These are phyloP conservation scores for Sarcophaga subvicina DNA, from an alignment of 2,888 invertebrate genomes.

Conservation along the genomic window DNA sequence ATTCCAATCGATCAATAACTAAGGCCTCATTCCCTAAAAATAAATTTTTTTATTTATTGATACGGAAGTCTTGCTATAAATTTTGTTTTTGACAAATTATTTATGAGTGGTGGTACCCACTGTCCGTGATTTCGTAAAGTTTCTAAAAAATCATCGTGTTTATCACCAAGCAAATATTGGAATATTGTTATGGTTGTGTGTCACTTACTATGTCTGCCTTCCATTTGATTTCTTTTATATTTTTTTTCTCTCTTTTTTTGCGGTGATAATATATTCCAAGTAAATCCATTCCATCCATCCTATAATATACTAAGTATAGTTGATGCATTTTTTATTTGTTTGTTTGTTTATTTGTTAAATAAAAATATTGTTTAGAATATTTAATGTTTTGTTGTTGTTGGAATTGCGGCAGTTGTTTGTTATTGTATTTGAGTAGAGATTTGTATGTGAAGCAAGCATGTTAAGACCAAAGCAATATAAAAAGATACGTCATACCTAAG, in stretches of 20 bases:
- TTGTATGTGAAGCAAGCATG: no score
- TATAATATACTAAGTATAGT: neutral
- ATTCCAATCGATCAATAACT: no score
- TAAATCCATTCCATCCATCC: neutral
- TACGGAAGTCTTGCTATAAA: no score
- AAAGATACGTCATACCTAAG: no score
- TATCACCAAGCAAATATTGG: slow-evolving; percentile 1
- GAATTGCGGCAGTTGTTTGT: neutral
- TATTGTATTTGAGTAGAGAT: neutral
- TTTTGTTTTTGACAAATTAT: neutral
- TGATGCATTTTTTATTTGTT: neutral
- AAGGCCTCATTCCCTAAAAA: no score
- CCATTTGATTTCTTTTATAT: neutral
- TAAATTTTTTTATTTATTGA: no score
- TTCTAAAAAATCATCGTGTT: neutral
- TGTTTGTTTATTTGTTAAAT: neutral
- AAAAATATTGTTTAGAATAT: slow-evolving; percentile 1
- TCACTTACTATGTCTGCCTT: neutral
- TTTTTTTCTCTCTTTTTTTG: neutral
- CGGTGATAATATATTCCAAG: neutral
- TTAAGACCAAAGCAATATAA: no score
- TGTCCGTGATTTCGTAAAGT: neutral
- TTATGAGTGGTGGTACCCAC: neutral
- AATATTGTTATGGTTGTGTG: slow-evolving; percentile 13
- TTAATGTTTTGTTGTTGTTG: neutral